Base-by-base conservation (phyloP, 1,140 invertebrate species). In the Pinna nobilis region DNA sequence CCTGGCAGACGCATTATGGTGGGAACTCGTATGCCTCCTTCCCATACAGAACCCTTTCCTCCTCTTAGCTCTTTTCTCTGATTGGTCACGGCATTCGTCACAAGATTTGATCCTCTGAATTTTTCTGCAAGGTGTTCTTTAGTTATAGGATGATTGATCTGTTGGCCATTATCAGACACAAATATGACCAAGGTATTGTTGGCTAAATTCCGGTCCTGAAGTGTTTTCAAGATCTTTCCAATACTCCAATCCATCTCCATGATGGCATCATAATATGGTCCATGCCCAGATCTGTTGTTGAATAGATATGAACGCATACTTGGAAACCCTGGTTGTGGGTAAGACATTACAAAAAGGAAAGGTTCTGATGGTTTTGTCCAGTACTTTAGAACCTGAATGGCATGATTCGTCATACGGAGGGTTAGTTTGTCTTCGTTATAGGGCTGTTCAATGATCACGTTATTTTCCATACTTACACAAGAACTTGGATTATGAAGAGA, bases 1-100 rank as follows among this genome's bases (percentile, higher is more conserved):
- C 73, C 73, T 20, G 83, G 80, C 84, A 83, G 89, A 15, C 68
- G 70, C 30, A 85, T 74, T 18, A 88, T 72, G 37, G 78, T 79
- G 18, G 89, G 88, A 30, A 90, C 84, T 32, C 89, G 78, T 61
- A 90, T 84, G n/a, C 88, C 89, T 20, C 89, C 89, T 75, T 90
- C 89, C 30, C 84, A 73, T 3, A 78, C 81, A n/a, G 82, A 85
- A 57, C 86, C 85, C 7, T 76, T 81, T 81, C 90, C 90, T 0
- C 88, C 87, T 20, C 88, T 87, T 84, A 74, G 28, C 4, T 30
- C 53, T n/a, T n/a, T n/a, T n/a, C n/a, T n/a, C n/a, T n/a, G n/a
- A n/a, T n/a, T n/a, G 7, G 20, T 61, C 20, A 39, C 53, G 9
- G 37, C 28, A 7, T 35, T 28, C 39, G 28, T 39, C 28, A 59